Conservation (phyloP, 2,888 invertebrate species). For the Celastrina argiolus region DNA sequence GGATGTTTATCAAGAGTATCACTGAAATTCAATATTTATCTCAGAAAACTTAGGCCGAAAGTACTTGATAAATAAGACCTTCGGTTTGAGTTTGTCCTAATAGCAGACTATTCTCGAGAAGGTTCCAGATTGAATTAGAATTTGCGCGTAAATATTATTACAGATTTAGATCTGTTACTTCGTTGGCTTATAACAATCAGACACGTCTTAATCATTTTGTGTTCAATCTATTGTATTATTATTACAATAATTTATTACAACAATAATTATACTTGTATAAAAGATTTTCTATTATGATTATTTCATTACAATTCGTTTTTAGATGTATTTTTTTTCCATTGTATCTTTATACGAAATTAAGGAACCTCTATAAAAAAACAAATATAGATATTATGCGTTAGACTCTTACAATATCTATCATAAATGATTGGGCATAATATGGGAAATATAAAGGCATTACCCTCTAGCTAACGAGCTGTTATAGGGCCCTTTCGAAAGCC, state of each 20-base stretch:
- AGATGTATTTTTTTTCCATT: no score
- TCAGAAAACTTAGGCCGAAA: not conserved
- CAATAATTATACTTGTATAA: no score
- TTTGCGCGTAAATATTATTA: not conserved
- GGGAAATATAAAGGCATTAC: not conserved
- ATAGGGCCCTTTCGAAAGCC: no score
- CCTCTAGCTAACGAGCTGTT: conserved; percentile 4
- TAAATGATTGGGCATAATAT: not conserved
- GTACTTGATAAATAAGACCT: not conserved
- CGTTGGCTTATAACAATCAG: not conserved
- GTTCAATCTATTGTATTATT: not conserved
- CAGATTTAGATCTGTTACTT: not conserved
- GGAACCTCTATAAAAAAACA: no score
- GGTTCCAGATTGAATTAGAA: not conserved
- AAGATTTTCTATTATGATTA: no score
- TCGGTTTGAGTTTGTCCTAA: not conserved
- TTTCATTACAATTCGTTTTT: no score
- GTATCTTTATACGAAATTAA: no score
- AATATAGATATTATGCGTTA: no score
- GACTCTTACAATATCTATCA: not conserved
- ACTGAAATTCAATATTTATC: conserved; percentile 1
- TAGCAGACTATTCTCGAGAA: not conserved
- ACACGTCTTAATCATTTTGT: not conserved
- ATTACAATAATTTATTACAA: no score
- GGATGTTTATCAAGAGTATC: not conserved